Evolutionary conservation across 2,113 vertebrate genomes (phyloP), one percentile per base, ranked within the genome.

Genomic region (Hyaena hyaena): DNA sequence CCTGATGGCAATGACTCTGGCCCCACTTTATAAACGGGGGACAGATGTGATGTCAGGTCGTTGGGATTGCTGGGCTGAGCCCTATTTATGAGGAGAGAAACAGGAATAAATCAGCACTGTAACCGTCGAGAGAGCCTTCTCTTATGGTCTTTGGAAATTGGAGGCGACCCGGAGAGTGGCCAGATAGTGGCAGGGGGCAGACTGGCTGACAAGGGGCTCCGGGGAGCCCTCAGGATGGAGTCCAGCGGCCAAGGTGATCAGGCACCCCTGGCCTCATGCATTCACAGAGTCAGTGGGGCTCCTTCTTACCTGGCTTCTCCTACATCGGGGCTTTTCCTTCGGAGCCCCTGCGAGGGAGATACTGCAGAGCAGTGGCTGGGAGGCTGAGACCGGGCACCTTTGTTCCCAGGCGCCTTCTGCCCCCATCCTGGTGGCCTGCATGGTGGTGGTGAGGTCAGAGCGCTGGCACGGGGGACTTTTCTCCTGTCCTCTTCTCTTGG

Each of bases 241-340:
- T 10, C 4, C 24, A 23, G 43, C 24, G 7, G 10, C 2, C 0
- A 0, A 0, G 7, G 26, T 0, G 8, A n/a, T 12, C 45, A 39
- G 35, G 12, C 0, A 12, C 31, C 17, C n/a, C 5, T 0, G 35
- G 43, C 55, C n/a, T 1, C 3, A 2, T 31, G 48, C 58, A 16
- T 66, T 3, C 5, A 14, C 23, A 87, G 23, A 9, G 19, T 77
- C 16, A 0, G 3, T 33, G 69, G 33, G 15, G 21, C 68, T 50
- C 28, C 79, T 1, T 19, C 58, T 43, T 7, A 17, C 39, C 65
- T 33, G 85, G 58, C 14, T 35, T 79, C 66, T 43, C 8, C 21
- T 10, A 0, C 24, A 11, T 53, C n/a, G 61, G 58, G 39, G 39
- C 39, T 48, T 43, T 88, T 14, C 12, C 50, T 11, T 48, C 6